phyloP scores from a whole-genome alignment of 1,140 invertebrate genomes.

The Pogonomyrmex californicus region DNA sequence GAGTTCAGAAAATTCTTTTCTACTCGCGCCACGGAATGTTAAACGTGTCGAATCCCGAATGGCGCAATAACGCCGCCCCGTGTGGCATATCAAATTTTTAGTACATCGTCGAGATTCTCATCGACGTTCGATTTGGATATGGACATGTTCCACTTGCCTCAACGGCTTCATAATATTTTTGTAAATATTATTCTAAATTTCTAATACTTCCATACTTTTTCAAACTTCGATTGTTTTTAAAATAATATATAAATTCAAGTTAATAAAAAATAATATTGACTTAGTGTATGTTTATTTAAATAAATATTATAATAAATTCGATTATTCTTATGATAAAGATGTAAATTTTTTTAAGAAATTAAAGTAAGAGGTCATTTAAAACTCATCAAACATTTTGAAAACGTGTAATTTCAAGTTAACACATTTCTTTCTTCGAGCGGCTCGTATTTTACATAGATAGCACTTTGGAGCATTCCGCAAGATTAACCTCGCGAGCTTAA shows the following conservation, averaged over 20 bases:
- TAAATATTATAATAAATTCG: background rate
- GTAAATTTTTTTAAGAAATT: background rate
- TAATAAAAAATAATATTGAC: background rate
- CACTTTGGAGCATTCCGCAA: constrained; percentile 64
- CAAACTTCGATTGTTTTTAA: background rate
- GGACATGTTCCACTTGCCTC: constrained; percentile 25
- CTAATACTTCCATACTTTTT: background rate
- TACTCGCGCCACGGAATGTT: constrained; percentile 50
- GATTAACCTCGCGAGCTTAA: constrained; percentile 68
- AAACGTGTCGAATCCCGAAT: constrained; percentile 46
- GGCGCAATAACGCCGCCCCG: constrained; percentile 58
- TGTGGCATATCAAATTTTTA: constrained; percentile 23
- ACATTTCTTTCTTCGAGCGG: constrained; percentile 65
- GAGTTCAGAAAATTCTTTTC: constrained; percentile 14
- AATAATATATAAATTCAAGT: background rate
- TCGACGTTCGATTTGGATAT: constrained; percentile 29
- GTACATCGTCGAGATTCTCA: constrained; percentile 11
- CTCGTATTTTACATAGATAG: constrained; percentile 64
- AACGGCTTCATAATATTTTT: background rate
- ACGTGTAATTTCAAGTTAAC: constrained; percentile 49
- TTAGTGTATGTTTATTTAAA: background rate
- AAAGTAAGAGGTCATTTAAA: constrained; percentile 28
- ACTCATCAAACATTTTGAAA: constrained; percentile 36
- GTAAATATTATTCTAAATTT: constrained; percentile 11
- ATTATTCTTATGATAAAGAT: background rate